Conservation (phyloP, 2,797 vertebrate species). For the Gadopsis marmoratus region DNA sequence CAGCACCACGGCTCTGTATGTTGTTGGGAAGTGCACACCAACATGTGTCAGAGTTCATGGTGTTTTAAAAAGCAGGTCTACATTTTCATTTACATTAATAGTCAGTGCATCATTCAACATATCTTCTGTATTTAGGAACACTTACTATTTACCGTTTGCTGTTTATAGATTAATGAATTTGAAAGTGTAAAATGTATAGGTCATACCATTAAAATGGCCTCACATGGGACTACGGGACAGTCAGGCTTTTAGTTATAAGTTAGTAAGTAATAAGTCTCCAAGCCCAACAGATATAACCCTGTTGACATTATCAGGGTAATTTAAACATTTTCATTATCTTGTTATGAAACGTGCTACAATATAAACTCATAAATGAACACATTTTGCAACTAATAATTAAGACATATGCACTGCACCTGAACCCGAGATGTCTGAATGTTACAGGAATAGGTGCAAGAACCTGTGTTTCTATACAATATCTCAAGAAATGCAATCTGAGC, state of each 20-base stretch:
- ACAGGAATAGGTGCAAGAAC: constrained; percentile 33
- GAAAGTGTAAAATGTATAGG: not conserved
- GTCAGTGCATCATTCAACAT: too few relatives aligned
- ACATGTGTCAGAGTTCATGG: not conserved
- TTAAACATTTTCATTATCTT: not conserved
- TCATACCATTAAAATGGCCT: too few relatives aligned
- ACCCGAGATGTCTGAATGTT: constrained; percentile 9
- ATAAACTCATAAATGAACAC: not conserved
- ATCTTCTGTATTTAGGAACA: not conserved
- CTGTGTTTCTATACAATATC: constrained; percentile 33
- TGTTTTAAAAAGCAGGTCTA: not conserved
- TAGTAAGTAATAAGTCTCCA: not conserved
- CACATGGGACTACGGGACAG: not conserved
- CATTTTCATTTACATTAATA: not conserved
- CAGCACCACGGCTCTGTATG: constrained; percentile 4
- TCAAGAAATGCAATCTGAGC: constrained; percentile 36
- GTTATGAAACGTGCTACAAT: not conserved
- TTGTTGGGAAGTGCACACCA: not conserved
- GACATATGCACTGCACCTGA: not conserved
- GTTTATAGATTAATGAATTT: not conserved
- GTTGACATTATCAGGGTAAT: not conserved
- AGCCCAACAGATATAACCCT: not conserved
- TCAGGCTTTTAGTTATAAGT: not conserved
- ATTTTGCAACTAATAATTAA: not conserved
- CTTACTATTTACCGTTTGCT: not conserved